phyloP scores from a whole-genome alignment of 2,113 vertebrate species.

The Microcebus tavaratra region DNA sequence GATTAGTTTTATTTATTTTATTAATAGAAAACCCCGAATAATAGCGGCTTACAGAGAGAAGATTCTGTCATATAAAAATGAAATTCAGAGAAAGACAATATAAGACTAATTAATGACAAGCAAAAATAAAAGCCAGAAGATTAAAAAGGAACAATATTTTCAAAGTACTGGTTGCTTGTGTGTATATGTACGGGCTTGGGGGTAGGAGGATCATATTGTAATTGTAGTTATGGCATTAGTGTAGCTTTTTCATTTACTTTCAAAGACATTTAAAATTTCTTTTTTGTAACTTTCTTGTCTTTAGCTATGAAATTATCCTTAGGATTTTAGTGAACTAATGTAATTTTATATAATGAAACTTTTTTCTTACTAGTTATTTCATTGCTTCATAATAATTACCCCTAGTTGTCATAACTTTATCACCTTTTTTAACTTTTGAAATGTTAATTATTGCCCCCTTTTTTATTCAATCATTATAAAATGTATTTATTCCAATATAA shows the following conservation, averaged over 20 bases:
- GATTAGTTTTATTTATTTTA: neutral
- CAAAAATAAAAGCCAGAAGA: neutral
- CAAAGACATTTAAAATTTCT: neutral
- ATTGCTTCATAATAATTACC: neutral
- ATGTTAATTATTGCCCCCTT: neutral
- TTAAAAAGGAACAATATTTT: neutral
- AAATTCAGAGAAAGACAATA: neutral
- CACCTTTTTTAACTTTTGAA: neutral
- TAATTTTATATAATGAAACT: neutral
- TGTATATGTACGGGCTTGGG: neutral
- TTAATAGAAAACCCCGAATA: neutral
- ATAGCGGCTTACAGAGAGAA: neutral
- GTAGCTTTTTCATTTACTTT: neutral
- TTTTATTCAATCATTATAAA: neutral
- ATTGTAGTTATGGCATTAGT: neutral
- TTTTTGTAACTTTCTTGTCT: neutral
- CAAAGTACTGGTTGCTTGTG: neutral
- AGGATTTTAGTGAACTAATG: conserved; percentile 18
- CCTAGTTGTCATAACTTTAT: neutral
- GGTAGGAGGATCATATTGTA: neutral
- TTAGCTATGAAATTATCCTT: neutral
- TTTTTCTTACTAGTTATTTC: neutral
- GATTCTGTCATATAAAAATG: neutral
- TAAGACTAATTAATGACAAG: neutral
- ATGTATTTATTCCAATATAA: neutral